Conservation (phyloP, 1,140 invertebrate genomes). For the Lerema accius region DNA sequence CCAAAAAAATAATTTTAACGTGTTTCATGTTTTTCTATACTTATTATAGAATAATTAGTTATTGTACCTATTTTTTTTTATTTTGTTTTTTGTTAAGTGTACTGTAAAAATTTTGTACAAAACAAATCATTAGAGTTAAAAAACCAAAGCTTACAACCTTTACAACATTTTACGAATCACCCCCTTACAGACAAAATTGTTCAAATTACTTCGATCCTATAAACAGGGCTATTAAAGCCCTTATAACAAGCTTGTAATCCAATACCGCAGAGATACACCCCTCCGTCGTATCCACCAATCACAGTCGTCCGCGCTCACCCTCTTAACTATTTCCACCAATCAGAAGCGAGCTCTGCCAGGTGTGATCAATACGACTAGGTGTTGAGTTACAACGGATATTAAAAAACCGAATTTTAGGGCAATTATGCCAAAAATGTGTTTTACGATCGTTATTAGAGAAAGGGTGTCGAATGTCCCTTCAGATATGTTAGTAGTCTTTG, state of each 20-base stretch:
- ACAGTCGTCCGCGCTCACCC: constrained; percentile 45
- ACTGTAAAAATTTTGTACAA: too few species aligned
- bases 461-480: too few species aligned
- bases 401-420: constrained; percentile 10
- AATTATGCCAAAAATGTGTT: too few species aligned
- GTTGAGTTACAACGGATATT: constrained; percentile 40
- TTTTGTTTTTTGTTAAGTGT: too few species aligned
- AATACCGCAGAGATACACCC: constrained; percentile 37
- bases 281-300: constrained; percentile 47
- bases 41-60: too few species aligned
- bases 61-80: too few species aligned
- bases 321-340: constrained; percentile 48
- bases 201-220: constrained; percentile 13
- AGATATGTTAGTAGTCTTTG: too few species aligned
- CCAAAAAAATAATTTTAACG: too few species aligned
- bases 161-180: neutral
- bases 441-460: too few species aligned
- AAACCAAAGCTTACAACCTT: neutral
- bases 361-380: constrained; percentile 54
- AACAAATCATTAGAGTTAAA: too few species aligned
- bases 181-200: constrained; percentile 15
- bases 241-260: constrained; percentile 34
- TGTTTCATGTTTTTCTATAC: too few species aligned
- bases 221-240: constrained; percentile 24
- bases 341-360: constrained; percentile 44